Evolutionary conservation across 1,140 invertebrate species (phyloP), one percentile per base, ranked within the genome.

Genomic region (Meteorus sp.): DNA sequence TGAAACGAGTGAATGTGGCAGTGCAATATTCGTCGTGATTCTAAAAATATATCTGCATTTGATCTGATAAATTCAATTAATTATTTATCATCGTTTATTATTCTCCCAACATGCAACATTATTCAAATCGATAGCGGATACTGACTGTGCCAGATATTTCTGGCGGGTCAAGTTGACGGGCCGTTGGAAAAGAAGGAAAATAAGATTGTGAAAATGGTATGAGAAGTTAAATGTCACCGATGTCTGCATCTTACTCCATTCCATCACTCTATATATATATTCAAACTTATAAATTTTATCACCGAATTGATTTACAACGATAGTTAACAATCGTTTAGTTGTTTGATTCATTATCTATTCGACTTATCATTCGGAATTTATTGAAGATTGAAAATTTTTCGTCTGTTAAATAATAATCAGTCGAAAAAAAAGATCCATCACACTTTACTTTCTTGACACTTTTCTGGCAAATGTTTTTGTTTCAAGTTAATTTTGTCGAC

Each of bases 41-140:
- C 56, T 59, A 59, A 59, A 59, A 59, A 48, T 29, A 27, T 52
- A 44, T 52, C n/a, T n/a, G 52, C 39, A 47, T 52, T 59, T 48
- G 56, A 59, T 48, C 56, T 48, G 48, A 39, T 22, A 52, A 59
- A 59, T 59, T 59, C n/a, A n/a, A n/a, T n/a, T 59, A 52, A 59
- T 59, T 59, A 59, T 52, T 48, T 48, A 59, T 59, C 37, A 47
- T 58, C 37, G 56, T 59, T 23, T 59, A 39, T n/a, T n/a, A n/a
- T 59, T 59, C 56, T 59, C 39, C 56, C 56, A 59, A 41, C 48
- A n/a, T 35, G 35, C 33, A 22, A 47, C 44, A 48, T 52, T 59
- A 27, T 44, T 59, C 56, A 7, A 52, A 59, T 59, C 56, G 41
- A 59, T 59, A 59, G 43, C 33, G 25, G 54, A 41, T n/a, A 39